Evolutionary conservation across 2,888 invertebrate species (phyloP), one percentile per base, ranked within the genome.

Genomic region (Octonoba sinensis): DNA sequence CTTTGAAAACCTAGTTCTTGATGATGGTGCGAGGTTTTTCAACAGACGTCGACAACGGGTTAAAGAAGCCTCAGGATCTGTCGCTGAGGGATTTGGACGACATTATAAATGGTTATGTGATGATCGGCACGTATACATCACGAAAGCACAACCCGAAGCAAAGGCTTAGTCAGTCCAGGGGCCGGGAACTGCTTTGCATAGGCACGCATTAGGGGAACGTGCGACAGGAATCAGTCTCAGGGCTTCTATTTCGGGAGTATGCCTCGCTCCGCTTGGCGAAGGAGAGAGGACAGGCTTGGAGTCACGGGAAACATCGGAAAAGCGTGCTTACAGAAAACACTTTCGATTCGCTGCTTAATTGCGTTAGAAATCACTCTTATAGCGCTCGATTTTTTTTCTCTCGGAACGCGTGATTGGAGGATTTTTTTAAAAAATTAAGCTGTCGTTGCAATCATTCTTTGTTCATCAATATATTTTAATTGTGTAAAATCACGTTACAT

Each of bases 101-200:
- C 77, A 78, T 78, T 71, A 78, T 78, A 78, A 78, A 78, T 78
- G 77, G 77, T 71, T 77, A 77, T 77, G 70, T 77, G 77, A 78
- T 78, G 77, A 78, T 78, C 64, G 65, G 67, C 66, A 56, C 46
- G 60, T 27, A 11, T 56, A 57, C 62, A 54, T 72, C 44, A 51
- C 49, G 44, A 72, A 62, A 27, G 24, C 64, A 56, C 49, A 44
- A 56, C 57, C 64, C 46, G 62, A 51, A 54, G 69, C 49, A 24
- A 59, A 36, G 75, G 75, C 69, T 76, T 76, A 76, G 76, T 44
- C 57, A 65, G 36, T 74, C 59, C 57, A 27, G 67, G 66, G 73
- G 18, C 72, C 36, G 57, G 51, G 56, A 69, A 20, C 77, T 78
- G 77, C 49, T 78, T 78, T 78, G 77, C 77, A 78, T 78, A 78